Evolutionary conservation across 2,113 vertebrate species (phyloP).

Genomic region (Rhinolophus ferrumequinum): DNA sequence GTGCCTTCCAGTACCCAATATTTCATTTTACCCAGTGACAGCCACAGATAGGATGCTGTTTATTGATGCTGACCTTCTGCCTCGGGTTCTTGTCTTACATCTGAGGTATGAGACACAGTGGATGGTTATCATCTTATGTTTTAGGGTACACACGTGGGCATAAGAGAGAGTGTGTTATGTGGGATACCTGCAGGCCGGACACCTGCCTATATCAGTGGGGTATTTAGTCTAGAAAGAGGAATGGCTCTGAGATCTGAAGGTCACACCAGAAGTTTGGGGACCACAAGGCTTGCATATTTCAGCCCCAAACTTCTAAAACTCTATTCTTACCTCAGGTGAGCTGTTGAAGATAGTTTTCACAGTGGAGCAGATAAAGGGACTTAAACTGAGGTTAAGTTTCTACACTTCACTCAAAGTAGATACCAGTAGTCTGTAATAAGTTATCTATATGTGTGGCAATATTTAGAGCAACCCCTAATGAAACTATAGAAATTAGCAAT

Average conservation of each 20-base stretch:
- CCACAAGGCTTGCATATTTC: background rate
- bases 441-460: background rate
- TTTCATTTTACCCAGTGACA: background rate
- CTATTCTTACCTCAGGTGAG: background rate
- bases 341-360: background rate
- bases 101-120: background rate
- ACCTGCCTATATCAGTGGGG: background rate
- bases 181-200: background rate
- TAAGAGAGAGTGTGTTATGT: background rate
- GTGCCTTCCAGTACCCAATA: background rate
- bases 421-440: background rate
- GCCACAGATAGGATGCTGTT: background rate
- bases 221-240: background rate
- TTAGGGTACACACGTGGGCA: background rate
- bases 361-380: background rate
- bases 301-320: background rate
- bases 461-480: background rate
- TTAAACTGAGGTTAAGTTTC: background rate
- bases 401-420: background rate
- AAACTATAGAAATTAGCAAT: background rate
- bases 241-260: background rate
- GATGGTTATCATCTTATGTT: background rate
- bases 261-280: background rate
- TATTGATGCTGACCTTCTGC: background rate
- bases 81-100: background rate